These are phyloP conservation scores for Brachionus plicatilis DNA, from an alignment of 1,140 invertebrate species.

Conservation along the genomic window DNA sequence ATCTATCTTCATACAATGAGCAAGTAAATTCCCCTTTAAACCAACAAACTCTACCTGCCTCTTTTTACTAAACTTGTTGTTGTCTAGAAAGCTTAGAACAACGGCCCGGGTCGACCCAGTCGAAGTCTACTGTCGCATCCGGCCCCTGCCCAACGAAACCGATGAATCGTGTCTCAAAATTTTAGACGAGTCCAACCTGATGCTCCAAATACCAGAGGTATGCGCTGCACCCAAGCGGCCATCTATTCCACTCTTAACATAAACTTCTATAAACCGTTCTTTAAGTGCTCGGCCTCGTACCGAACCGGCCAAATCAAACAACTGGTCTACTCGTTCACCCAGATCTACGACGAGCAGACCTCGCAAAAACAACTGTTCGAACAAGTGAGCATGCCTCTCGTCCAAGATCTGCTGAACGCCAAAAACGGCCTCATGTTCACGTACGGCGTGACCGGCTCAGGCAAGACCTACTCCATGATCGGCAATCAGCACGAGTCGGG, in stretches of 20 bases:
- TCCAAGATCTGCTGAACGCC: not conserved
- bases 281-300: constrained; percentile 24
- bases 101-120: not conserved
- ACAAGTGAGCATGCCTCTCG: not conserved
- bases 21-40: not conserved
- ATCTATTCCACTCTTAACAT: no score
- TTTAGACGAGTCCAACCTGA: constrained; percentile 14
- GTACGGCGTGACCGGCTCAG: constrained; percentile 91
- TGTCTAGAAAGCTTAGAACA: constrained; percentile 14
- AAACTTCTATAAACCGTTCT: not conserved
- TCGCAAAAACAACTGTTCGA: not conserved
- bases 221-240: not conserved
- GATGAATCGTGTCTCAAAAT: constrained; percentile 21
- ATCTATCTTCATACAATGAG: not conserved
- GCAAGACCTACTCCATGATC: constrained; percentile 90
- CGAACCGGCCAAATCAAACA: constrained; percentile 23
- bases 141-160: not conserved
- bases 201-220: constrained; percentile 37
- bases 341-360: constrained; percentile 31
- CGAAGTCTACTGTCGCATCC: constrained; percentile 31
- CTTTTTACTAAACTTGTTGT: not conserved
- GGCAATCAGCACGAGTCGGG: constrained; percentile 71
- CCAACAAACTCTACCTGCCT: no score
- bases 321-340: constrained; percentile 25
- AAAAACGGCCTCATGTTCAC: constrained; percentile 65